Base-by-base conservation (phyloP, 2,797 vertebrate species). In the Danio jaintianensis region DNA sequence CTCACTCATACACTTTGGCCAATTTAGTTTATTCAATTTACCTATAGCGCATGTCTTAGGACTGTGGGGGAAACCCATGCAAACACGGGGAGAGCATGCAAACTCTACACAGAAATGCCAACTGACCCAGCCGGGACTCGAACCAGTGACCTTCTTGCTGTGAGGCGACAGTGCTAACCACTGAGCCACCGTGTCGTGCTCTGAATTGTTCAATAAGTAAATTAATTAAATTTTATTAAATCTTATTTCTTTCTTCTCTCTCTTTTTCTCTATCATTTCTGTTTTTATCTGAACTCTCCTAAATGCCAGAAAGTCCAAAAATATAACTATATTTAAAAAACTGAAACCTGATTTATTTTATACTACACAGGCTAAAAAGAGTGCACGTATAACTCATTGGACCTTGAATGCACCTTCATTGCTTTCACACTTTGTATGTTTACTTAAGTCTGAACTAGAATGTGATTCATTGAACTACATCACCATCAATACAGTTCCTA, bases 371-470 rank as follows among this genome's bases (percentile, higher is more conserved):
- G 22, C 43, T 61, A 18, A 48, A 61, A 36, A 0, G n/a, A 36
- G 56, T 48, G 42, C 71, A 36, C 22, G 6, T 45, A 61, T 61
- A 61, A 74, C 42, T 74, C 64, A 67, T 22, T 22, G 36, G 9
- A 18, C 42, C 22, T 48, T 61, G 10, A 61, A 62, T 36, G 45
- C 16, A 50, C 16, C 45, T 66, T 66, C 7, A 16, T 40, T 9
- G 3, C 13, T 73, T 73, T 56, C 13, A 73, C 56, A 74, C 40
- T 72, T 72, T 58, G 3, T 56, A 58, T 74, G 43, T 63, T 62
- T 75, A 40, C 45, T n/a, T 38, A 40, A 18, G 29, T 63, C 58
- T 62, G 29, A 61, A 61, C 58, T 47, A 50, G 58, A 62, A 63
- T 75, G 45, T 66, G 50, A 64, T 58, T 77, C 15, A 67, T 56